A percentile compares a stretch with the other conserved stretches of the same genome.
Conservation (phyloP, 2,888 invertebrate species). For the Frankliniella fusca region DNA sequence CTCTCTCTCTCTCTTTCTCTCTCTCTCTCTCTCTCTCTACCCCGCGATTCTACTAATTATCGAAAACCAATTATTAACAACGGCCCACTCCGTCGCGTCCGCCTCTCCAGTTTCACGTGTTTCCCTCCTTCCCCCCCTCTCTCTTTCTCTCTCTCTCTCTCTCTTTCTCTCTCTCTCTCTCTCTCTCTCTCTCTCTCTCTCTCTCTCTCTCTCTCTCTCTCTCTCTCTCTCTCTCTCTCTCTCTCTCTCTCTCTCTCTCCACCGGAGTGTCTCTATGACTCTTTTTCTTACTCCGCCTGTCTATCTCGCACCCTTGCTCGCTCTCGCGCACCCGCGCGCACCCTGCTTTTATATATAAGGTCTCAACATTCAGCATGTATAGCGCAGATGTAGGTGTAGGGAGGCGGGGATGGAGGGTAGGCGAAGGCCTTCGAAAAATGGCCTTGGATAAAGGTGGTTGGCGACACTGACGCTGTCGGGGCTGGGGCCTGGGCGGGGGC, state of each 20-base stretch:
- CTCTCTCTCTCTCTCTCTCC: slow-evolving; percentile 11
- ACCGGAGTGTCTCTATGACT: too few relatives aligned
- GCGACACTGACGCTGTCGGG: background rate
- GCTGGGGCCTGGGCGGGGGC: background rate
- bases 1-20: background rate
- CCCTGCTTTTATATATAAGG: too few relatives aligned
- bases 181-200: background rate
- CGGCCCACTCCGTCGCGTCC: background rate
- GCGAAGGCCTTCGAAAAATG: background rate
- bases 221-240: background rate
- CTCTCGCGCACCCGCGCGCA: too few relatives aligned
- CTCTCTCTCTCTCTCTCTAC: background rate
- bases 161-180: background rate
- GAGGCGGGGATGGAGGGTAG: background rate
- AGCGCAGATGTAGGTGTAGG: background rate
- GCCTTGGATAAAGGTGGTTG: background rate
- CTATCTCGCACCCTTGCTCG: too few relatives aligned
- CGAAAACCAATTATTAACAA: slow-evolving; percentile 3
- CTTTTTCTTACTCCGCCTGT: too few relatives aligned
- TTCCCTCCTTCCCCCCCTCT: background rate
- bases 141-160: slow-evolving; percentile 20
- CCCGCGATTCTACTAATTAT: background rate
- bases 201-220: too few relatives aligned
- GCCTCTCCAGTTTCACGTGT: background rate
- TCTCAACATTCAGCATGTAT: too few relatives aligned